phyloP scores from a whole-genome alignment of 1,140 invertebrate genomes.

The Theocolax elegans region DNA sequence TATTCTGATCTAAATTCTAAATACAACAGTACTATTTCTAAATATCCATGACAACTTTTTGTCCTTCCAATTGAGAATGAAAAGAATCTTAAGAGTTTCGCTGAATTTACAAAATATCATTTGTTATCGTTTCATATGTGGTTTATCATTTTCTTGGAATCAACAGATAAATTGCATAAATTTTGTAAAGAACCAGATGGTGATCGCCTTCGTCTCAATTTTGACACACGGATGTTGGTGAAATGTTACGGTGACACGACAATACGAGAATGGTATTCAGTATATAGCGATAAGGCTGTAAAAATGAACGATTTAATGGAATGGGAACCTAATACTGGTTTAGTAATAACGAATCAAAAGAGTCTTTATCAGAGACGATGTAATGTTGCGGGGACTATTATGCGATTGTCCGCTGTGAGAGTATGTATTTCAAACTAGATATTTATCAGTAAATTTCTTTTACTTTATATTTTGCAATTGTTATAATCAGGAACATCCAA shows the following conservation, averaged over 20 bases:
- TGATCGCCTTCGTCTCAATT: slow-evolving; percentile 19
- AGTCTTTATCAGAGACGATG: slow-evolving; percentile 42
- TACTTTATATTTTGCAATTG: too few relatives aligned
- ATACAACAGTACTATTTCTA: slow-evolving; percentile 17
- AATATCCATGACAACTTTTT: slow-evolving; percentile 27
- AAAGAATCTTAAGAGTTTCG: slow-evolving; percentile 5
- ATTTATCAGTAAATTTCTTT: too few relatives aligned
- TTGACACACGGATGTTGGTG: slow-evolving; percentile 22
- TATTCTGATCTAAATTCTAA: background rate
- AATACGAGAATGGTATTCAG: slow-evolving; percentile 21
- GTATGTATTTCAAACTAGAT: slow-evolving; percentile 37
- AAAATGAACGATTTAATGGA: slow-evolving; percentile 35
- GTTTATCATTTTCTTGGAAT: slow-evolving; percentile 27
- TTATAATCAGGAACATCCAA: slow-evolving; percentile 47
- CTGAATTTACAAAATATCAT: slow-evolving; percentile 24
- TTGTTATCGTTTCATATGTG: slow-evolving; percentile 28
- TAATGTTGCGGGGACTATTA: slow-evolving; percentile 40
- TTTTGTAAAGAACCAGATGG: slow-evolving; percentile 12
- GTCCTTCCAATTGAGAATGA: slow-evolving; percentile 8
- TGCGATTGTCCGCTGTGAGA: slow-evolving; percentile 43
- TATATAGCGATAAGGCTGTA: slow-evolving; percentile 35
- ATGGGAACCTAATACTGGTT: slow-evolving; percentile 37
- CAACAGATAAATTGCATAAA: background rate
- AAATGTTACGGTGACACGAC: slow-evolving; percentile 21
- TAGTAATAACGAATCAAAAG: background rate